These are phyloP conservation scores for Charaxes varanes DNA, from an alignment of 1,140 invertebrate genomes.

Conservation along the genomic window DNA sequence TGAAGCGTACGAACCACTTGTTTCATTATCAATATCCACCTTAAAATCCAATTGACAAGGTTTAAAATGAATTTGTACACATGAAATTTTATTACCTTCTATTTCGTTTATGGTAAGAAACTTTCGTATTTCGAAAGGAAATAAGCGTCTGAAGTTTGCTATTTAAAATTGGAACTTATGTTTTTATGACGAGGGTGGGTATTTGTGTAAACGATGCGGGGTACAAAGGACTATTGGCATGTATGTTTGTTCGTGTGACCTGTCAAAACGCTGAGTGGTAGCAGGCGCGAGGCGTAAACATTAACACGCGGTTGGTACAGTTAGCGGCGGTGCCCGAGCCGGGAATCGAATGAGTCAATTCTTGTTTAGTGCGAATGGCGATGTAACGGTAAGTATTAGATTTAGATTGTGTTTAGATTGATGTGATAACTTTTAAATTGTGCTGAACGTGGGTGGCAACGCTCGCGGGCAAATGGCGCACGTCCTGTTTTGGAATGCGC, in stretches of 20 bases:
- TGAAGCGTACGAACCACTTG: constrained; percentile 24
- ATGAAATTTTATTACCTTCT: constrained; percentile 14
- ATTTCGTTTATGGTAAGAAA: not conserved
- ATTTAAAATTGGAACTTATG: constrained; percentile 4
- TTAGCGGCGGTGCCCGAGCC: constrained; percentile 19
- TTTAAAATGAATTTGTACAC: constrained; percentile 6
- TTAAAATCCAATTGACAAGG: constrained; percentile 17
- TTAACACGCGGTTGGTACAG: constrained; percentile 35
- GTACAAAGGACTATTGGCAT: constrained; percentile 4
- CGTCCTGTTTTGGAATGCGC: no score
- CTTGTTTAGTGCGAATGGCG: constrained; percentile 6
- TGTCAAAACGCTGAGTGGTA: constrained; percentile 65
- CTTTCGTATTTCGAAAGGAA: no score
- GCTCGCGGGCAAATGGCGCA: no score
- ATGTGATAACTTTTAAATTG: constrained; percentile 1
- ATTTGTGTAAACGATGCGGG: not conserved
- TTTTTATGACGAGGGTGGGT: not conserved
- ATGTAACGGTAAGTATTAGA: constrained; percentile 1
- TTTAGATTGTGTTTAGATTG: constrained; percentile 7
- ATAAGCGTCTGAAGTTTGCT: no score
- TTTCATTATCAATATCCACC: constrained; percentile 13
- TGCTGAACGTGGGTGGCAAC: constrained; percentile 2
- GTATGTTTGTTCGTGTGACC: constrained; percentile 32
- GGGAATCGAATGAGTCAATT: constrained; percentile 26
- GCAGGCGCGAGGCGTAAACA: constrained; percentile 61